Evolutionary conservation across 2,113 vertebrate species (phyloP), one percentile per base, ranked within the genome.

Genomic region (Piprites chloris): DNA sequence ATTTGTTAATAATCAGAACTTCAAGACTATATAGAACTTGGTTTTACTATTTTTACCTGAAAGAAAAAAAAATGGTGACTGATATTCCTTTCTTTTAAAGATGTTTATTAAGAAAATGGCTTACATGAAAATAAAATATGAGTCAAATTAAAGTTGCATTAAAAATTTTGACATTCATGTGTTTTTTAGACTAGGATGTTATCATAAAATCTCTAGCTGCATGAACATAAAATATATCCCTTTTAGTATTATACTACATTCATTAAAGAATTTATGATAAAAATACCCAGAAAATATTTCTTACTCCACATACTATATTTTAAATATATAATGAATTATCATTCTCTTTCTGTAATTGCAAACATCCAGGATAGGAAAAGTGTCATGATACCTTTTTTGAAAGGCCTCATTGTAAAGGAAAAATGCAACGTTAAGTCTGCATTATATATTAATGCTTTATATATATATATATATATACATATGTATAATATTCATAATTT

Each of bases 1-100:
- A 26, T 81, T 37, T 49, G 2, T 73, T 85, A 56, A 37, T 26
- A 62, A 39, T 12, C 3, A 52, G 27, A 79, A 63, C 7, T 72
- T 63, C 23, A 39, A 44, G 53, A 44, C 2, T 41, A 9, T 30
- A 19, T 22, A 50, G 14, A 82, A 56, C 0, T 42, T 33, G 0
- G 4, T 16, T 59, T 58, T 39, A 8, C 33, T 33, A 9, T 20
- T 83, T 50, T 68, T 28, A 12, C 9, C 24, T 42, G 5, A 46
- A 56, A 32, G 6, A 23, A 44, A n/a, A 42, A 44, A 79, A 1
- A 39, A 2, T 4, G 21, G 3, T 8, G 3, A 7, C 21, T 30
- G 6, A 2, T 55, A 68, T 24, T 44, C 5, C 18, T 53, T 42
- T 66, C 7, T 30, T 53, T 42, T 33, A 39, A 61, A 65, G 8